These are phyloP conservation scores for Monodelphis domestica DNA, from an alignment of 2,797 vertebrate genomes.

Conservation along the genomic window DNA sequence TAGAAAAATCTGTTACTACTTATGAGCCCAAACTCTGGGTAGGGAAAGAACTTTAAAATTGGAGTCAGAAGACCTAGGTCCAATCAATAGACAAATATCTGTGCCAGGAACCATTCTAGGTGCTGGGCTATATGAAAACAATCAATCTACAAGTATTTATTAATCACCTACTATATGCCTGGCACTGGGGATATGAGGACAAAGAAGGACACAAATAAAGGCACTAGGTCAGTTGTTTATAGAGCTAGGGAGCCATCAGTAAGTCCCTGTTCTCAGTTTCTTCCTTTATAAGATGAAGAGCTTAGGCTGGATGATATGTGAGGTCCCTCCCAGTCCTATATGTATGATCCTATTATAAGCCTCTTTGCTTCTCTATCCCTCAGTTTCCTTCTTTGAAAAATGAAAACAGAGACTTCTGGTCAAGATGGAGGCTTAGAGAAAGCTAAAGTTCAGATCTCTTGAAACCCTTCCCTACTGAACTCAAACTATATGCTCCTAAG, in stretches of 20 bases:
- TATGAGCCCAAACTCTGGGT: not conserved
- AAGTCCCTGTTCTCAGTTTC: not conserved
- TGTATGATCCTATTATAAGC: too few relatives aligned
- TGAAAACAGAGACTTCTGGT: too few relatives aligned
- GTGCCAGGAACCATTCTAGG: too few relatives aligned
- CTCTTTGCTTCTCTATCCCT: too few relatives aligned
- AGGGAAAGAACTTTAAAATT: not conserved
- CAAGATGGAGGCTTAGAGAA: too few relatives aligned
- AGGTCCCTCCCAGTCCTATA: too few relatives aligned
- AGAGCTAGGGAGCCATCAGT: not conserved
- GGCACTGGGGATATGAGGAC: not conserved
- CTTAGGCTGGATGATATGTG: too few relatives aligned
- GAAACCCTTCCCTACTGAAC: too few relatives aligned
- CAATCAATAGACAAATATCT: not conserved
- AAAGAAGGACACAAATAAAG: not conserved
- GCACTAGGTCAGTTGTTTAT: not conserved
- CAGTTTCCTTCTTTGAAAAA: not conserved
- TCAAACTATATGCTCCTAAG: too few relatives aligned
- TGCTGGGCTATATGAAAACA: not conserved
- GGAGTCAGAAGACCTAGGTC: not conserved
- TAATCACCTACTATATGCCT: too few relatives aligned
- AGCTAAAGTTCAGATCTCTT: too few relatives aligned
- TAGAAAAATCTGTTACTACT: not conserved
- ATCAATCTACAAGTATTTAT: not conserved
- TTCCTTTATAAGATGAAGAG: not conserved